Evolutionary conservation across 2,888 invertebrate species (phyloP), one percentile per base, ranked within the genome.

Genomic region (Hipparchia sbordonii): DNA sequence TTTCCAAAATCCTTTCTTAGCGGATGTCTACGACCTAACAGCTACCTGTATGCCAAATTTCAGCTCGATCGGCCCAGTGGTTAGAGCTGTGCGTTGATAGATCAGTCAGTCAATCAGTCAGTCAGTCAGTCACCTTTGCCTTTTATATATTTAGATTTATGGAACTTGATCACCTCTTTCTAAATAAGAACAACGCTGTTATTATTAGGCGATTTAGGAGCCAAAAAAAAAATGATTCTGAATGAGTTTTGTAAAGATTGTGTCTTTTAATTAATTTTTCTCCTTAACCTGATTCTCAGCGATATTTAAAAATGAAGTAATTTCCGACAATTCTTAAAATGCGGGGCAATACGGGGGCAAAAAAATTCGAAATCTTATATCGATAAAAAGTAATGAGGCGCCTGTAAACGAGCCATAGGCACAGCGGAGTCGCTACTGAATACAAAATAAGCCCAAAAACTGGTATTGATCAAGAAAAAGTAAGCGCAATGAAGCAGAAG

Each of bases 321-420:
- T 78, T 75, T 74, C 57, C 51, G 72, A 73, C 62, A 73, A 74
- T 73, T 77, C 72, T 70, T 65, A 60, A 71, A 72, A 67, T 60
- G 48, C 71, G 23, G 23, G 23, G 23, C 23, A 23, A 61, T 62
- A 67, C 71, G 51, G 33, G 13, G 60, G 23, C 75, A 73, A 67
- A 72, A 74, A 69, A 80, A 80, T 80, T 74, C 81, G 77, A 74
- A 79, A 81, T 75, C 70, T 74, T 77, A 80, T 78, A 82, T 81
- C 80, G 79, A 80, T 77, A 80, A 82, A 82, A 83, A 81, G 82
- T 81, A 82, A 83, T 80, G 78, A 83, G 80, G 75, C 78, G 77
- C 77, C 79, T 80, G 79, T 77, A 82, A 82, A 81, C 81, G 80
- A 81, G 82, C 80, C 83, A 84, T 61, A 82, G 82, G 78, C 81